Base-by-base conservation (phyloP, 2,888 invertebrate species). In the Rotaria sp. region DNA sequence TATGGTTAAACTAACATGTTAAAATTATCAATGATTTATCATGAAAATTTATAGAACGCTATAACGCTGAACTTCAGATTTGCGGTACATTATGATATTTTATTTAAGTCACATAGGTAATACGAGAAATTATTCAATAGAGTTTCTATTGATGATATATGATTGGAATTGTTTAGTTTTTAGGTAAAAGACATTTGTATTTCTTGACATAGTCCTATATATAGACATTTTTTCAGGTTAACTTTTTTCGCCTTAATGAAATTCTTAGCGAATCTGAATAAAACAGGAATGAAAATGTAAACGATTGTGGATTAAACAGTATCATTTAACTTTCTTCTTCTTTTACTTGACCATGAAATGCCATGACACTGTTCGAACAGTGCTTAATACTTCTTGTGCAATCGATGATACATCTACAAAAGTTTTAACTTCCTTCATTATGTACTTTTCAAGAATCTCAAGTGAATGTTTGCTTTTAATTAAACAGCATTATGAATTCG, bases 321-420 rank as follows among this genome's bases (percentile, higher is more conserved):
- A 4, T 5, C 8, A n/a, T 7, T 26, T 10, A 80, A 45, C 80
- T 41, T 45, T 45, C 80, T 41, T 80, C 80, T 80, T 80, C 80
- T n/a, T 80, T 80, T 45, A 2, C 35, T 45, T 80, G 80, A 41
- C 80, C 80, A 45, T 45, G 41, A 80, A 80, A 80, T 41, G 80
- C 80, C n/a, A n/a, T 13, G 89, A 15, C 5, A 92, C 91, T 38
- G 92, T 92, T 84, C 91, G 88, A n/a, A 92, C 90, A 30, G 90
- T 89, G 26, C 90, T 89, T 0, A 92, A 88, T 5, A 90, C 90
- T 87, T 91, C 91, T 87, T 91, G 91, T 3, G 91, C 91, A 21
- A 91, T 88, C 4, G 90, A 89, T 13, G 91, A 91, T 1, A 91
- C 91, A 86, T 93, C 93, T 0, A 94, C 95, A 88, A 95, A 95